A percentile compares a stretch with the other conserved stretches of the same genome.
Evolutionary conservation across 2,888 invertebrate species (phyloP).

Genomic region (Philopedon plagiatum): DNA sequence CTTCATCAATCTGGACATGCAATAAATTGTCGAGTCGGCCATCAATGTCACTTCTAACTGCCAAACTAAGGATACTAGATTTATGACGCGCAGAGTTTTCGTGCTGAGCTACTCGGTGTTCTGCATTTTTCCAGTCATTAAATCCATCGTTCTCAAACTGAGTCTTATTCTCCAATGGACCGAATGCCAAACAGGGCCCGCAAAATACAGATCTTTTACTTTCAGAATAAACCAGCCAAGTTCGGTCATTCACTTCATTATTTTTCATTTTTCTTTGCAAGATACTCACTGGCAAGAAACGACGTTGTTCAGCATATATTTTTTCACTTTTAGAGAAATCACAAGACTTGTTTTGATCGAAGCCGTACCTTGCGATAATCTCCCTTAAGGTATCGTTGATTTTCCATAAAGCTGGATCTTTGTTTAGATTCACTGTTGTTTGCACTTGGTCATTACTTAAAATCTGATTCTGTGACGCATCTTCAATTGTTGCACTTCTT

Average conservation of each 20-base stretch:
- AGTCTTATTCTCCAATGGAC: background rate
- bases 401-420: background rate
- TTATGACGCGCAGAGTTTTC: constrained; percentile 49
- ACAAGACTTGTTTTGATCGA: background rate
- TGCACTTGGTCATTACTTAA: background rate
- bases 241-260: background rate
- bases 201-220: background rate
- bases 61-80: constrained; percentile 38
- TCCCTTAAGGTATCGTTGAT: background rate
- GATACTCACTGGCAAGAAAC: background rate
- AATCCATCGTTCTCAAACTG: constrained; percentile 40
- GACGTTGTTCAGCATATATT: background rate
- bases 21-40: constrained; percentile 30
- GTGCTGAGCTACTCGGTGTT: constrained; percentile 39
- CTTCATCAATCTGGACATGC: constrained; percentile 20
- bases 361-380: background rate
- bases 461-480: background rate
- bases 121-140: constrained; percentile 52
- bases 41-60: background rate
- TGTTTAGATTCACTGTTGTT: background rate
- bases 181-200: background rate
- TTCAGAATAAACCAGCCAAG: background rate
- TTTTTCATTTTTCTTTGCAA: background rate
- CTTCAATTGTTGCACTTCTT: too few species aligned
- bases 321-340: background rate